A percentile compares a stretch with the other conserved stretches of the same genome.
Conservation (phyloP, 2,113 vertebrate genomes). For the Gavialis gangeticus region DNA sequence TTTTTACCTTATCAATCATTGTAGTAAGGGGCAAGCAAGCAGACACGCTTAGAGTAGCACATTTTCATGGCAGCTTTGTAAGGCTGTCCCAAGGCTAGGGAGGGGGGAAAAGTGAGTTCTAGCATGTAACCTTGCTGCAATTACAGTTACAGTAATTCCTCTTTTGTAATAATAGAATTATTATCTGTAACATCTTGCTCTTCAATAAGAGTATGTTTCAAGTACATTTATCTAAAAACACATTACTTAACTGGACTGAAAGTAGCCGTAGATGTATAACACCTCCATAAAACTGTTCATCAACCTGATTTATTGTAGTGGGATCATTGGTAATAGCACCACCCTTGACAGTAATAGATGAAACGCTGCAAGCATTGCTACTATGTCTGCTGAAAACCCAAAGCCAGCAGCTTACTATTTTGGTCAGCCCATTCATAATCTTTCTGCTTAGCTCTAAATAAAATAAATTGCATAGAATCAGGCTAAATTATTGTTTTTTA, state of each 20-base stretch:
- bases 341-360: constrained; percentile 71
- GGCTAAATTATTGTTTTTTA: constrained; percentile 4
- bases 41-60: constrained; percentile 34
- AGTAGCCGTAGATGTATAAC: constrained; percentile 65
- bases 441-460: constrained; percentile 55
- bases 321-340: constrained; percentile 61
- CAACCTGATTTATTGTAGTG: constrained; percentile 65
- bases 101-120: constrained; percentile 7
- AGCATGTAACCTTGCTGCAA: background rate
- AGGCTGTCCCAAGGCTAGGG: background rate
- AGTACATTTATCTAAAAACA: constrained; percentile 45
- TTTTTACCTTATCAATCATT: constrained; percentile 27
- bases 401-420: constrained; percentile 58
- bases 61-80: constrained; percentile 48
- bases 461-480: constrained; percentile 1
- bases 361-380: constrained; percentile 31
- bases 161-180: constrained; percentile 16
- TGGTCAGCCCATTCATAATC: constrained; percentile 75
- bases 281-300: constrained; percentile 59
- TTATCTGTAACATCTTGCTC: constrained; percentile 27
- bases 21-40: constrained; percentile 25
- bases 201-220: constrained; percentile 58
- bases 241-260: constrained; percentile 58
- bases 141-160: constrained; percentile 51
- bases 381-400: constrained; percentile 49